These are phyloP conservation scores for Promerops cafer DNA, from an alignment of 2,113 vertebrate genomes.

Conservation along the genomic window DNA sequence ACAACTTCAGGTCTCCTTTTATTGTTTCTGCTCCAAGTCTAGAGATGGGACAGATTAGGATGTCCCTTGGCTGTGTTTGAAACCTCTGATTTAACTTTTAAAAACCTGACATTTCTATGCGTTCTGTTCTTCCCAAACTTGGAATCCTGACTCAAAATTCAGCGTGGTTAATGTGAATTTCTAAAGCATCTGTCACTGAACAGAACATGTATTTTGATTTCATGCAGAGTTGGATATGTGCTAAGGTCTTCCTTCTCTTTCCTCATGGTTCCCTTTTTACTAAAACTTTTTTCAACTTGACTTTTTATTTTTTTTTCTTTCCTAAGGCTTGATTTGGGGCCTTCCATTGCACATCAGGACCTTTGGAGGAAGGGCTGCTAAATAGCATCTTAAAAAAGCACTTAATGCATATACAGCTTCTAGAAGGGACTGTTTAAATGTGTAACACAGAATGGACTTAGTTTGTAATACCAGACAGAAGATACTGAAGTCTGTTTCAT, in stretches of 20 bases:
- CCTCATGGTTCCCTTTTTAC: background rate
- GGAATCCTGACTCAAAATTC: background rate
- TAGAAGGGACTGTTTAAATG: background rate
- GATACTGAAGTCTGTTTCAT: background rate
- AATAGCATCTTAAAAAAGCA: background rate
- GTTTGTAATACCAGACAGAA: background rate
- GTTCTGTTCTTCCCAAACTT: background rate
- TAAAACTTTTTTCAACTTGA: background rate
- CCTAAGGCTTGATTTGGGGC: background rate
- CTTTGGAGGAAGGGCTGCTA: background rate
- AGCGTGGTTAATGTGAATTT: background rate
- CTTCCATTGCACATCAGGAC: background rate
- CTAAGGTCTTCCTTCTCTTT: background rate
- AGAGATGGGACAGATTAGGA: background rate
- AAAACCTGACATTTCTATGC: background rate
- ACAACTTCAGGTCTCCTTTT: background rate
- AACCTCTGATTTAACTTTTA: background rate
- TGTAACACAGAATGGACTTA: background rate
- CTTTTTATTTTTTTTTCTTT: background rate
- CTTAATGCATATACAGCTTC: background rate
- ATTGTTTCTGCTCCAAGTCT: background rate
- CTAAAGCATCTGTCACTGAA: background rate
- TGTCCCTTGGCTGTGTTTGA: background rate
- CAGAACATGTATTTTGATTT: background rate
- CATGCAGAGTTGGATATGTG: background rate